Conservation (phyloP, 2,113 vertebrate genomes). For the Verasper variegatus region DNA sequence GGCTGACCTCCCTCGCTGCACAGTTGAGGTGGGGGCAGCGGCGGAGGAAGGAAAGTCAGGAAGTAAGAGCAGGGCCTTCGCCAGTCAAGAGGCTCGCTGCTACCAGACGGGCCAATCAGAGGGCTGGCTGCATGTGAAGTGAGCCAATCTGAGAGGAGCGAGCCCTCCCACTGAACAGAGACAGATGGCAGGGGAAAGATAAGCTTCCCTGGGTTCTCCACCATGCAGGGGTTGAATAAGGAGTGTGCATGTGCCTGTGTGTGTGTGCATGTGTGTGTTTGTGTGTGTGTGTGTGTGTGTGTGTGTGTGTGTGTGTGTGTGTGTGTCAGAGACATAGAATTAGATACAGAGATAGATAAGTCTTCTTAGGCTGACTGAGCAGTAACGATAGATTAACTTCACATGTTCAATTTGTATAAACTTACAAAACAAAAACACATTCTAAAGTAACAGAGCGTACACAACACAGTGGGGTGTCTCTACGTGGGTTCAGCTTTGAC, state of each 20-base stretch:
- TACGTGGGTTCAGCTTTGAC: background rate
- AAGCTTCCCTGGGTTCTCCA: constrained; percentile 51
- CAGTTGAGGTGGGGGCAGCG: constrained; percentile 39
- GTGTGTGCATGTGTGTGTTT: no score
- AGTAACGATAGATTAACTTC: constrained; percentile 1
- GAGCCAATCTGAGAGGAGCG: constrained; percentile 34
- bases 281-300: no score
- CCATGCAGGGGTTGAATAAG: constrained; percentile 22
- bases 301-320: background rate
- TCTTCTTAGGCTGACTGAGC: constrained; percentile 21
- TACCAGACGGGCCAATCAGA: constrained; percentile 48
- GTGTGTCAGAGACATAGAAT: constrained; percentile 4
- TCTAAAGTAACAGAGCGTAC: background rate
- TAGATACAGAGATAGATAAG: constrained; percentile 42
- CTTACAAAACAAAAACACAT: background rate
- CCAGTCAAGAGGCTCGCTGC: constrained; percentile 19
- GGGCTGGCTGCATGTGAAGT: background rate
- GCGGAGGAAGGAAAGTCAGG: constrained; percentile 49
- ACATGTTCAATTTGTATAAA: background rate
- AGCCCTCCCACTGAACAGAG: constrained; percentile 53
- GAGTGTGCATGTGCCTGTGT: constrained; percentile 6
- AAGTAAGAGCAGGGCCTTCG: constrained; percentile 27
- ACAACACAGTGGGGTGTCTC: background rate
- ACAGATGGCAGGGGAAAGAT: constrained; percentile 74
- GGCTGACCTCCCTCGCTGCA: constrained; percentile 45